These are phyloP conservation scores for Drosophila mimica DNA, from an alignment of 2,888 invertebrate genomes.

Conservation along the genomic window DNA sequence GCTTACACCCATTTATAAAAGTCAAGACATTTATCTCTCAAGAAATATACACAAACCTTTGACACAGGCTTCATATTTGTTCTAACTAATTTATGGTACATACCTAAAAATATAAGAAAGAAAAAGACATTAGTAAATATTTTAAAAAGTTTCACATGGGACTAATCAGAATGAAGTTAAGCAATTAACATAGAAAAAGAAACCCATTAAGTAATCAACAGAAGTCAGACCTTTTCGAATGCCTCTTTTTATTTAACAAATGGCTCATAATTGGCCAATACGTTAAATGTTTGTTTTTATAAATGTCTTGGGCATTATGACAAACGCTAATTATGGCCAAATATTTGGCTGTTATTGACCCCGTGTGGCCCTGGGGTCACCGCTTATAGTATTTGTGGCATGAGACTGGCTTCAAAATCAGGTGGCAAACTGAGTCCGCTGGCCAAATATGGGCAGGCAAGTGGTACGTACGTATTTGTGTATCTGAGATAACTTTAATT, in stretches of 20 bases:
- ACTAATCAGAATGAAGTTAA: slow-evolving; percentile 14
- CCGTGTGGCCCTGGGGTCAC: slow-evolving; percentile 21
- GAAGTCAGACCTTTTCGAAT: neutral
- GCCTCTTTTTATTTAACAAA: slow-evolving; percentile 25
- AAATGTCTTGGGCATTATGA: slow-evolving; percentile 18
- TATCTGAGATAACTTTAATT: slow-evolving; percentile 76
- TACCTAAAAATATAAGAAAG: slow-evolving; percentile 49
- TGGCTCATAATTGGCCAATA: slow-evolving; percentile 59
- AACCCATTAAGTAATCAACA: slow-evolving; percentile 17
- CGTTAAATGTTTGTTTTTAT: slow-evolving; percentile 55
- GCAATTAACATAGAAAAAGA: slow-evolving; percentile 7
- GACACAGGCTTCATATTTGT: neutral
- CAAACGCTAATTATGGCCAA: slow-evolving; percentile 35
- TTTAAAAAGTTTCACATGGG: slow-evolving; percentile 16
- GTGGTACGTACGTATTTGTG: slow-evolving; percentile 32
- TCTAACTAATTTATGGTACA: slow-evolving; percentile 27
- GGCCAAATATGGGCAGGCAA: slow-evolving; percentile 59
- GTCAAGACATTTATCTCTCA: neutral
- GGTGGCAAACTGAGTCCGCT: slow-evolving; percentile 36
- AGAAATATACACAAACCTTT: neutral
- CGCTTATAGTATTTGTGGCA: slow-evolving; percentile 6
- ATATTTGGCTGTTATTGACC: slow-evolving; percentile 36
- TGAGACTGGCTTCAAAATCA: slow-evolving; percentile 24
- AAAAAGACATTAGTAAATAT: slow-evolving; percentile 57
- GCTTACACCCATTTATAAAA: neutral